Evolutionary conservation across 2,888 invertebrate genomes (phyloP), one percentile per base, ranked within the genome.

Genomic region (Isoperla grammatica): DNA sequence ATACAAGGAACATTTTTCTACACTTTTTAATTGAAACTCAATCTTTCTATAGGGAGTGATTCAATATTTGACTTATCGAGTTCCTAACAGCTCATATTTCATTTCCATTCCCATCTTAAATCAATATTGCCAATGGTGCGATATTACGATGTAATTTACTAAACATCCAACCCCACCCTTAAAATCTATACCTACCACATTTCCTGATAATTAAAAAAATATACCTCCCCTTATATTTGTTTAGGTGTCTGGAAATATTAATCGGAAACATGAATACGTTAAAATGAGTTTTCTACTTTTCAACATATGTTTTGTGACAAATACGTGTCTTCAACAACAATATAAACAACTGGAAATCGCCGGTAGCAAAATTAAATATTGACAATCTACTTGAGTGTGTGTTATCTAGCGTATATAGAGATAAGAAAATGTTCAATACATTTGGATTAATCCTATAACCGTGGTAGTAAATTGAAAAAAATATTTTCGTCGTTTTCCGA

Each of bases 301-400:
- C 15, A 53, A 53, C 53, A 53, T 53, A 35, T 53, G 53, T 53
- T 53, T 20, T 17, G 15, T 45, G 17, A 39, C 37, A 39, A 53
- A 53, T 53, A 53, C 9, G 37, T 13, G 9, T 11, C 13, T 39
- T 53, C 13, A 37, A 39, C 39, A 37, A 4, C 39, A 17, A 37
- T 17, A 53, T 39, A 53, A 53, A 53, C 53, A 53, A 53, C 39
- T 37, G 37, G 17, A 53, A 53, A 37, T 53, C 17, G 3, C 12
- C 43, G 56, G 62, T 62, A 56, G 59, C 57, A 15, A 56, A 53
- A 56, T 55, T 57, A 62, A 59, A 62, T 62, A 60, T 60, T 62
- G 48, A 62, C 62, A 17, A 45, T 56, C 56, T 56, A 60, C 62
- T 62, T 54, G 57, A 53, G 37, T 53, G 12, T 37, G 17, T 45